These are phyloP conservation scores for Tragelaphus imberbis DNA, from an alignment of 2,113 vertebrate species.

Conservation along the genomic window DNA sequence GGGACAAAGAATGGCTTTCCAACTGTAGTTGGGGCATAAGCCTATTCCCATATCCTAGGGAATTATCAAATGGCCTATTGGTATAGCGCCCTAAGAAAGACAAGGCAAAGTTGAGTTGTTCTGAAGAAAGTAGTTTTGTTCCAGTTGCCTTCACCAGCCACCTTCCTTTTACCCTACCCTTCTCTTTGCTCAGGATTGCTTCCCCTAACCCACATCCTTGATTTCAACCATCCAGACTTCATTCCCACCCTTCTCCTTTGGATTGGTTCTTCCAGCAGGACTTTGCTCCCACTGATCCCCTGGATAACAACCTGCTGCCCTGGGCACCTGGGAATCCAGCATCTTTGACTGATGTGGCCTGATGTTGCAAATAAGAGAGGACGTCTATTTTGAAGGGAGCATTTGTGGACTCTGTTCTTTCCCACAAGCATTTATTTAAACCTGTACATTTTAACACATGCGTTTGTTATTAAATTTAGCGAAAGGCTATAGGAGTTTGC, in stretches of 20 bases:
- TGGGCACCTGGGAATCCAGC: neutral
- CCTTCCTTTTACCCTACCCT: neutral
- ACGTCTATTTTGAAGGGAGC: constrained; percentile 54
- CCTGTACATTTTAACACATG: neutral
- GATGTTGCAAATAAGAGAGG: neutral
- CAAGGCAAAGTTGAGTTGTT: neutral
- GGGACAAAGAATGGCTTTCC: neutral
- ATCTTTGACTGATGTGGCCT: neutral
- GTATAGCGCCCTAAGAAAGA: no score
- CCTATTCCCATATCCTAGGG: neutral
- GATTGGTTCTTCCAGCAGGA: neutral
- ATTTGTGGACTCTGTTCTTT: constrained; percentile 53
- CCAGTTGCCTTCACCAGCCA: neutral
- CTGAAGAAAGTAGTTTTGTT: neutral
- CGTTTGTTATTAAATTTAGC: neutral
- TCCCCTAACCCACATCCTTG: neutral
- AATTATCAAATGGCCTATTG: neutral
- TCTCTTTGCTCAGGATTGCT: neutral
- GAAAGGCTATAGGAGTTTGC: neutral
- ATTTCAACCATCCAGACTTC: neutral
- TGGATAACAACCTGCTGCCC: rapidly evolving
- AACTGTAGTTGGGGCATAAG: neutral
- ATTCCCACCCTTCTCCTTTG: neutral
- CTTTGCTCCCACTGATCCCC: neutral
- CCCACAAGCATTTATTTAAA: neutral